These are phyloP conservation scores for Dinocampus coccinellae DNA, from an alignment of 2,888 invertebrate genomes.

Conservation along the genomic window DNA sequence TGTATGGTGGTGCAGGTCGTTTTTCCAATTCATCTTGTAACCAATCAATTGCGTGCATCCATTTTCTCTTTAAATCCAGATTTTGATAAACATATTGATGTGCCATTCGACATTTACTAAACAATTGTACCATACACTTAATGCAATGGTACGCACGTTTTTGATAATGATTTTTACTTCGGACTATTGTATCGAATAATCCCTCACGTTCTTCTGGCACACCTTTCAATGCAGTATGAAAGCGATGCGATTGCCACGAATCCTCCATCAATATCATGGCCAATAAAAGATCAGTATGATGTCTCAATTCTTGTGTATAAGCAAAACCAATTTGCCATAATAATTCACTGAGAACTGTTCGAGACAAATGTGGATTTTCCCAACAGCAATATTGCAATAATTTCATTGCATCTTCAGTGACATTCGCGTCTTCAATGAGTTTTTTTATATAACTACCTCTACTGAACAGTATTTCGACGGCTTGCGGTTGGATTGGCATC, in stretches of 20 bases:
- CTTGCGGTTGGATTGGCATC: constrained; percentile 80
- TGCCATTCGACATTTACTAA: constrained; percentile 87
- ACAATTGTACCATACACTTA: constrained; percentile 92
- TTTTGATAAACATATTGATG: constrained; percentile 84
- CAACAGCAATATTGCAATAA: constrained; percentile 94
- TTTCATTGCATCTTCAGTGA: constrained; percentile 91
- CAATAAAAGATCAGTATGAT: constrained; percentile 90
- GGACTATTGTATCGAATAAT: constrained; percentile 90
- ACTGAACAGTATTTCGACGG: constrained; percentile 86
- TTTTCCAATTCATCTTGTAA: constrained; percentile 94
- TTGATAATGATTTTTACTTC: constrained; percentile 94
- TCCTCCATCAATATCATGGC: constrained; percentile 92
- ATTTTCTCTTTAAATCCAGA: constrained; percentile 85
- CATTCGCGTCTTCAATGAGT: constrained; percentile 93
- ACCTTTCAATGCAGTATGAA: constrained; percentile 94
- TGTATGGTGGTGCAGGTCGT: constrained; percentile 78
- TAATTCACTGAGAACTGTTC: constrained; percentile 88
- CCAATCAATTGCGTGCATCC: constrained; percentile 93
- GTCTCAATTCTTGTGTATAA: constrained; percentile 93
- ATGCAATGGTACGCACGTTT: constrained; percentile 97
- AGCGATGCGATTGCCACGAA: constrained; percentile 95
- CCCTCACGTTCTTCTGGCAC: constrained; percentile 90
- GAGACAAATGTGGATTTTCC: constrained; percentile 96
- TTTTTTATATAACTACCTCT: constrained; percentile 93
- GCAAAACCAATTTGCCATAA: constrained; percentile 91